Conservation (phyloP, 2,113 vertebrate genomes). For the Todiramphus chloris region DNA sequence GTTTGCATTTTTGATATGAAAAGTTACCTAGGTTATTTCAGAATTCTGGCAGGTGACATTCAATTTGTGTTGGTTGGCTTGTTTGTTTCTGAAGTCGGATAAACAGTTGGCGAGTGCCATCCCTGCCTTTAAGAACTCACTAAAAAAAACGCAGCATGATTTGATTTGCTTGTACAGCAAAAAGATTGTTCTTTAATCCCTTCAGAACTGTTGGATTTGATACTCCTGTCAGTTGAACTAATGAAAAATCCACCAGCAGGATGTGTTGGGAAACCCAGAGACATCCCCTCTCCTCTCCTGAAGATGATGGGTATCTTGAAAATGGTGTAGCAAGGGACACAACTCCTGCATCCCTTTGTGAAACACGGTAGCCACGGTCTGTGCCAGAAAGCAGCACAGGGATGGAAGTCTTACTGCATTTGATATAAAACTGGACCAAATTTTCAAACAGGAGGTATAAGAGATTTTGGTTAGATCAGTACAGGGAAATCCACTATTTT, state of each 20-base stretch:
- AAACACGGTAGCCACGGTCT: not conserved
- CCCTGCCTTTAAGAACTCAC: constrained; percentile 17
- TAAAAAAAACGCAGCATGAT: not conserved
- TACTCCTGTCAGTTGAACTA: constrained; percentile 21
- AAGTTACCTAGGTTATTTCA: not conserved
- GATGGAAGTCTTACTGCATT: not conserved
- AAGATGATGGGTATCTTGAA: not conserved
- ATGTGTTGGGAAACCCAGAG: not conserved
- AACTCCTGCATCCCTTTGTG: not conserved
- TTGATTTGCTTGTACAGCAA: constrained; percentile 2
- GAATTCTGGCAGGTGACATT: not conserved
- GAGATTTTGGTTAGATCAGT: not conserved
- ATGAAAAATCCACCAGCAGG: constrained; percentile 47
- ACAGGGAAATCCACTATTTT: not conserved
- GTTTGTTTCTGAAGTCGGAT: not conserved
- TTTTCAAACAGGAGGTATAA: not conserved
- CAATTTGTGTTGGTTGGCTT: not conserved
- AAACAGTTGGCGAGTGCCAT: constrained; percentile 21
- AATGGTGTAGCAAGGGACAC: not conserved
- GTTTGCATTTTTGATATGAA: not conserved
- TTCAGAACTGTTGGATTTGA: constrained; percentile 28
- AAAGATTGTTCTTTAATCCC: constrained; percentile 50
- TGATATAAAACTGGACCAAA: not conserved
- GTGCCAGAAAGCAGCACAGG: not conserved
- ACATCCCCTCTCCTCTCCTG: not conserved